A percentile compares a stretch with the other conserved stretches of the same genome.
These are phyloP conservation scores for Silvanus unidentatus DNA, from an alignment of 2,888 invertebrate genomes.

Conservation along the genomic window DNA sequence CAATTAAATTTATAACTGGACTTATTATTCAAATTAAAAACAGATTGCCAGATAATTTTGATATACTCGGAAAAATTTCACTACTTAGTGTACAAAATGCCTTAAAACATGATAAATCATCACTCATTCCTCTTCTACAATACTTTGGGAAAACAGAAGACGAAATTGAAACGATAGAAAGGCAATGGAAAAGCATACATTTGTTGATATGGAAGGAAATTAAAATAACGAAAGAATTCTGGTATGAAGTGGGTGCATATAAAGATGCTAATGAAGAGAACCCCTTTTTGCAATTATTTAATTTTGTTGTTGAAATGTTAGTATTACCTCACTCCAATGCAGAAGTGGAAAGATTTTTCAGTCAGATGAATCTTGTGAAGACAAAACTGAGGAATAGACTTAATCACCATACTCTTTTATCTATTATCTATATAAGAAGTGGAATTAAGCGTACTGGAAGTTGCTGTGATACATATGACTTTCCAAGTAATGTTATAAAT, in stretches of 20 bases:
- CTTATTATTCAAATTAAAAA: constrained; percentile 9
- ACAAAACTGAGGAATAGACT: constrained; percentile 15
- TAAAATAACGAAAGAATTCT: constrained; percentile 7
- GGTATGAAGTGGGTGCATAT: constrained; percentile 10
- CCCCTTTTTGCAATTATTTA: constrained; percentile 37
- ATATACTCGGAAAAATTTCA: constrained; percentile 7
- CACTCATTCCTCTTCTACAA: not conserved
- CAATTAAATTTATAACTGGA: constrained; percentile 3
- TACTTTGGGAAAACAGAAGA: constrained; percentile 1
- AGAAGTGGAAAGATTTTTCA: constrained; percentile 19
- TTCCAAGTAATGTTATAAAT: no score
- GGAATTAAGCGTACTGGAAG: no score
- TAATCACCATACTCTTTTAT: not conserved
- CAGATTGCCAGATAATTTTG: constrained; percentile 9
- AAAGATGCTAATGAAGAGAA: constrained; percentile 40
- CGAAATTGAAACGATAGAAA: not conserved
- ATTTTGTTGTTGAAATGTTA: constrained; percentile 14
- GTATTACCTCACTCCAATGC: constrained; percentile 20
- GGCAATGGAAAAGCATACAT: not conserved
- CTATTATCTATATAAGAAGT: no score
- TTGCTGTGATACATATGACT: no score
- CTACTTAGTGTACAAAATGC: constrained; percentile 8
- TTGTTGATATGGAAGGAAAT: not conserved
- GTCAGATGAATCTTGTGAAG: constrained; percentile 18
- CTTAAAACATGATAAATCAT: not conserved